phyloP scores from a whole-genome alignment of 1,140 invertebrate species.

The Lepidurus apus region DNA sequence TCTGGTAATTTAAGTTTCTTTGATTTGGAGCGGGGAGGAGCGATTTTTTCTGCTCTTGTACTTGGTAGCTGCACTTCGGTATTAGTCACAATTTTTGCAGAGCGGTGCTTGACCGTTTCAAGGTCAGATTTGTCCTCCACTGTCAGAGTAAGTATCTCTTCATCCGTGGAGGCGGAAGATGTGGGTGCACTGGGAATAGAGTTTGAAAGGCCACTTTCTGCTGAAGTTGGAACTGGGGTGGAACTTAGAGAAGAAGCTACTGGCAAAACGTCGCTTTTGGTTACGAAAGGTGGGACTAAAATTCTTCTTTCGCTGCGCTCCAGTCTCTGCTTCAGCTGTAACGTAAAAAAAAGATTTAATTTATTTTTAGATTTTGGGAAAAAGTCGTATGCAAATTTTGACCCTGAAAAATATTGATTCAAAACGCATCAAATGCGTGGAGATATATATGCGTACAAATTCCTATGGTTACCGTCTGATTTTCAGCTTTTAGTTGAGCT shows the following conservation, averaged over 20 bases:
- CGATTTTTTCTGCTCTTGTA: background rate
- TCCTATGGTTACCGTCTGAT: constrained; percentile 60
- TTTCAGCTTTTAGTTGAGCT: constrained; percentile 55
- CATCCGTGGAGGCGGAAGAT: background rate
- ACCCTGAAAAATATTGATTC: background rate
- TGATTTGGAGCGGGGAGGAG: background rate
- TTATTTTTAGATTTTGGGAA: background rate
- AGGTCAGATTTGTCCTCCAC: background rate
- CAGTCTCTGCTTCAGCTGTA: constrained; percentile 44
- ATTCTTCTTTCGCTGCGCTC: constrained; percentile 46
- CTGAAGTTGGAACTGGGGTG: constrained; percentile 35
- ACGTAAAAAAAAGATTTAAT: constrained; percentile 29
- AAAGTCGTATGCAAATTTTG: background rate
- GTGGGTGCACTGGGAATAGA: constrained; percentile 30
- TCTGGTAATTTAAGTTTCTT: background rate
- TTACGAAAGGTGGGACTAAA: constrained; percentile 37
- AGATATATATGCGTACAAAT: too few species aligned
- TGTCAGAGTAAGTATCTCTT: background rate
- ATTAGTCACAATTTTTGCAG: background rate
- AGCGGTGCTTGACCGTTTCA: background rate
- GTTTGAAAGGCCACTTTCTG: constrained; percentile 28
- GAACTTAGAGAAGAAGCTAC: constrained; percentile 32
- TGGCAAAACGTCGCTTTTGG: constrained; percentile 32
- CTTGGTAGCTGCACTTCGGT: background rate
- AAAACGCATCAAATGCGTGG: background rate